Conservation (phyloP, 1,140 invertebrate genomes). For the Holcopasites calliopsidis region DNA sequence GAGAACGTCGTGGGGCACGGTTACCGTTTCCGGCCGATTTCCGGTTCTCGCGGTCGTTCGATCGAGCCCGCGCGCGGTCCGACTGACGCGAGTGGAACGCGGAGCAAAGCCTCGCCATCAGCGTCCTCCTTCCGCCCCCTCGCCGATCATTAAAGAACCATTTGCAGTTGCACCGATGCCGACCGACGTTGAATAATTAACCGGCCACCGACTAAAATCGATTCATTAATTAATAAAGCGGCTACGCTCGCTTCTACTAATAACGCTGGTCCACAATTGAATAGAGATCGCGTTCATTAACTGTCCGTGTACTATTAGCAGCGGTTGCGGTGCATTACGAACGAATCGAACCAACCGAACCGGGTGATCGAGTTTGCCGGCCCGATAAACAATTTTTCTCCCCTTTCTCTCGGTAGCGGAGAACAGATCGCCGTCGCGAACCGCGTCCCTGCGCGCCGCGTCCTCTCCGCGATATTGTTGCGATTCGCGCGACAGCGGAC, state of each 20-base stretch:
- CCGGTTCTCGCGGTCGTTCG: background rate
- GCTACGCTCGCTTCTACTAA: slow-evolving; percentile 56
- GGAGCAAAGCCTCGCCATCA: background rate
- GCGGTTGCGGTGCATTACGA: slow-evolving; percentile 45
- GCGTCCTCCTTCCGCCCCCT: background rate
- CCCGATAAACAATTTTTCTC: slow-evolving; percentile 40
- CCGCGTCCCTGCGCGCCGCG: background rate
- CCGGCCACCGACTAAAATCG: slow-evolving; percentile 55
- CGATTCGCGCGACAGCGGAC: too few relatives aligned
- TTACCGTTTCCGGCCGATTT: slow-evolving; percentile 3
- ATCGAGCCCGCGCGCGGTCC: background rate
- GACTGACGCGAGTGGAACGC: background rate
- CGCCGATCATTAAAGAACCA: slow-evolving; percentile 57
- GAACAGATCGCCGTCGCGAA: background rate
- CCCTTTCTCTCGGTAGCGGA: too few relatives aligned
- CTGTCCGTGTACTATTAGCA: slow-evolving; percentile 46
- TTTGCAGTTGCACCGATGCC: slow-evolving; percentile 51
- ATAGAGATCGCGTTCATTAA: slow-evolving; percentile 62
- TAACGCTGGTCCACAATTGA: slow-evolving; percentile 60
- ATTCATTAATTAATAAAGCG: slow-evolving; percentile 65
- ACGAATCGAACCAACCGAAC: slow-evolving; percentile 45
- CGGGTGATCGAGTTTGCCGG: slow-evolving; percentile 53
- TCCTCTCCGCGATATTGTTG: background rate
- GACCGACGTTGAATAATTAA: slow-evolving; percentile 60
- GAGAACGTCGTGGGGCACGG: background rate